Percentiles rank a stretch among this genome's conserved stretches.
These are phyloP conservation scores for Argopecten irradians DNA, from an alignment of 1,140 invertebrate species.

Conservation along the genomic window DNA sequence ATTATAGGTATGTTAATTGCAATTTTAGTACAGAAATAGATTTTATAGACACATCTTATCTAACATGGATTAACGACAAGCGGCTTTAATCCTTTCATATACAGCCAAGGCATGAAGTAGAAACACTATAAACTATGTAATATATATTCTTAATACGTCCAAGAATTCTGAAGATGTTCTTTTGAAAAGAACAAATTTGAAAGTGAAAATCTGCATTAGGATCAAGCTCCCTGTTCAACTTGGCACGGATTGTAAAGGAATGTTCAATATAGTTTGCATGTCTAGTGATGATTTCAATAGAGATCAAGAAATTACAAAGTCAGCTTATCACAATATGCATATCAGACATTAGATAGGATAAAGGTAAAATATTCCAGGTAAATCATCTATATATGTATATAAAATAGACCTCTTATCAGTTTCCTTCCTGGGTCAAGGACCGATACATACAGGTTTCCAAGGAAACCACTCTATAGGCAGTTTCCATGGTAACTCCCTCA, in stretches of 20 bases:
- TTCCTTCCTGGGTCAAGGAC: too few species aligned
- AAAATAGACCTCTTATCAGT: too few species aligned
- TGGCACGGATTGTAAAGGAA: neutral
- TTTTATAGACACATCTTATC: neutral
- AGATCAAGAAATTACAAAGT: neutral
- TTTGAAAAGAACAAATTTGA: neutral
- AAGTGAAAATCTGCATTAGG: neutral
- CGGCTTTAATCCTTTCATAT: neutral
- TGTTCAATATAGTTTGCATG: neutral
- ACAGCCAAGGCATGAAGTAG: neutral
- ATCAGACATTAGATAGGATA: neutral
- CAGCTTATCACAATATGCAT: neutral
- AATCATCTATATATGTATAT: neutral
- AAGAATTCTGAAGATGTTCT: neutral
- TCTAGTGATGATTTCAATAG: neutral
- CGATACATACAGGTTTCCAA: neutral
- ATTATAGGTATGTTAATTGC: neutral
- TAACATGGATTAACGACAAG: neutral
- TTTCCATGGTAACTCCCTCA: too few species aligned
- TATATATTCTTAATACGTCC: neutral
- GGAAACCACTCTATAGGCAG: too few species aligned
- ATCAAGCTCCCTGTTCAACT: neutral
- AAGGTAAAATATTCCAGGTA: neutral
- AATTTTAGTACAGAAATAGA: neutral
- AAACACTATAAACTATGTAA: neutral